Evolutionary conservation across 2,797 vertebrate species (phyloP), one percentile per base, ranked within the genome.

Genomic region (Varecia variegata): DNA sequence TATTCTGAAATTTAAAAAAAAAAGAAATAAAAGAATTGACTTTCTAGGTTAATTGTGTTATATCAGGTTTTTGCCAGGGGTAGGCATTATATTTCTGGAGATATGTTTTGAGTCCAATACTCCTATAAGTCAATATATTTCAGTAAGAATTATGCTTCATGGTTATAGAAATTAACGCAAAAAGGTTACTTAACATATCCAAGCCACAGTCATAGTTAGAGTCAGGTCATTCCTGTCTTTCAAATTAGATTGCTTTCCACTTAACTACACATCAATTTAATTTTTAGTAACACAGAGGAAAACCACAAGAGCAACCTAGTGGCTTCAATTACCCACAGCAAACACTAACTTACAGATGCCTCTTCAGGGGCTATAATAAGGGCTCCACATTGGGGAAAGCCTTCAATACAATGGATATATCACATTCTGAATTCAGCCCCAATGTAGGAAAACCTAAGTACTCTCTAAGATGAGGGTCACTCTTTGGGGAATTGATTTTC

Each of bases 231-330:
- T 80, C 30, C 56, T 88, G 90, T 88, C 84, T 88, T 90, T 97
- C n/a, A 85, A 90, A 90, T 93, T 88, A 87, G 62, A 90, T 79
- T 81, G 54, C 81, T 96, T 95, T 95, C 92, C 25, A 96, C 40
- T 94, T 96, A 97, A 84, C 52, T 88, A 84, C n/a, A 40, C 62
- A 93, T 93, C 60, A 79, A 74, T 88, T 96, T 94, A 97, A 97
- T 80, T 82, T 95, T 97, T 90, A 90, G 81, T 85, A 96, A 96
- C 17, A 43, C 17, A 56, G 32, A 91, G 67, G 94, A 85, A 98
- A 97, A 85, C 71, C 90, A 88, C 90, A 96, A 87, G 43, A 52
- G 14, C 56, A 88, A 52, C 20, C 7, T 23, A 89, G 70, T 76
- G 45, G n/a, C 88, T 93, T 97, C 90, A 93, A 27, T 92, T 90